Conservation (phyloP, 2,113 vertebrate species). For the Motacilla alba region DNA sequence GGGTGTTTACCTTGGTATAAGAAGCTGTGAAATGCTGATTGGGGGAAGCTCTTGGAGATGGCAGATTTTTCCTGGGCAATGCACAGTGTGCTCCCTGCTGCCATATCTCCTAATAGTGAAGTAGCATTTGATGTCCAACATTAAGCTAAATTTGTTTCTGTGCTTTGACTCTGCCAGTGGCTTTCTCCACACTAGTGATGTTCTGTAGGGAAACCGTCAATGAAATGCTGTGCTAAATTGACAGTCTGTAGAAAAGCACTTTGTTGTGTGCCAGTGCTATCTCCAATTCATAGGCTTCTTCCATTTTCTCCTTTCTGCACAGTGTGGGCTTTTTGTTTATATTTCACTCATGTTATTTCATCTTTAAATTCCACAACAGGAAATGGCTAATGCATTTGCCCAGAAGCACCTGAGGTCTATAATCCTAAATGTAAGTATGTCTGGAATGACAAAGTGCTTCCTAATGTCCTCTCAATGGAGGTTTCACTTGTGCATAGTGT, state of each 20-base stretch:
- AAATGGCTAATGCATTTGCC: conserved; percentile 94
- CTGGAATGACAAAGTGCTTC: neutral
- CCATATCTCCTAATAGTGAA: neutral
- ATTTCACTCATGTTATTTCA: neutral
- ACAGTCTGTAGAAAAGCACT: neutral
- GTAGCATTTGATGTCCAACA: neutral
- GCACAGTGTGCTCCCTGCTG: neutral
- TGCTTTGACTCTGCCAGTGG: neutral
- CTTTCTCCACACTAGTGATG: neutral
- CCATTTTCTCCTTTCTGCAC: neutral
- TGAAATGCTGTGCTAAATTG: neutral
- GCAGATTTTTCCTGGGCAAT: neutral
- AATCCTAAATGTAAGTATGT: conserved; percentile 92
- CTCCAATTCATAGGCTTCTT: neutral
- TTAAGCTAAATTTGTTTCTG: neutral
- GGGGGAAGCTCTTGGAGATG: neutral
- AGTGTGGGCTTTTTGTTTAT: neutral
- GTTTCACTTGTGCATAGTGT: neutral
- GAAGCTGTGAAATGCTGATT: neutral
- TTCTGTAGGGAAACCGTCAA: neutral
- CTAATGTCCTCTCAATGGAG: neutral
- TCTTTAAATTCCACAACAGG: conserved; percentile 73
- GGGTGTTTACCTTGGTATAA: neutral
- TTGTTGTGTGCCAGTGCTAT: neutral
- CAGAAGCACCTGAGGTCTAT: conserved; percentile 98